Conservation (phyloP, 2,888 invertebrate species). For the Pilophorus perplexus region DNA sequence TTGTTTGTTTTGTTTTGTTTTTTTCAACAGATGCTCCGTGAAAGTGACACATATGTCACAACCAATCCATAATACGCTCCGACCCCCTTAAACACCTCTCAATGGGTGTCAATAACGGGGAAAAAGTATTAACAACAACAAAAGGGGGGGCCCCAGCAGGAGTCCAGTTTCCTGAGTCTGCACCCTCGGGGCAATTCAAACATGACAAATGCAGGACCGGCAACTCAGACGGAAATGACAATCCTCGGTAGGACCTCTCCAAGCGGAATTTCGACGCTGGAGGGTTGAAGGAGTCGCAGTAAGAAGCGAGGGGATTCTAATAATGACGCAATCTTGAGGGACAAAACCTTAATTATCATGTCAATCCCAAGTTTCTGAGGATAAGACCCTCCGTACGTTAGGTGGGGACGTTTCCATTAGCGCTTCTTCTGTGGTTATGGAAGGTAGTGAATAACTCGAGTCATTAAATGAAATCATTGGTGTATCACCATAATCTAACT, state of each 20-base stretch:
- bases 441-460: too few species aligned
- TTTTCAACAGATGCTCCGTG: background rate
- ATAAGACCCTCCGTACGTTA: background rate
- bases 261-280: too few species aligned
- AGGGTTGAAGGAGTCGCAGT: too few species aligned
- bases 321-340: background rate
- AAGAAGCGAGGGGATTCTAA: too few species aligned
- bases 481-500: too few species aligned
- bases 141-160: background rate
- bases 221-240: slow-evolving; percentile 8
- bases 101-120: background rate
- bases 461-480: too few species aligned
- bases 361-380: background rate
- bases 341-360: slow-evolving; percentile 19
- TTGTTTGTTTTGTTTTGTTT: too few species aligned
- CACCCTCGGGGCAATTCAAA: slow-evolving; percentile 5
- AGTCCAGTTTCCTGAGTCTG: background rate
- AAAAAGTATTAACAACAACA: slow-evolving; percentile 12
- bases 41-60: slow-evolving; percentile 18
- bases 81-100: slow-evolving; percentile 1
- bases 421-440: too few species aligned
- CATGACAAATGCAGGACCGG: slow-evolving; percentile 13
- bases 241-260: background rate
- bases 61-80: background rate
- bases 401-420: too few species aligned